A percentile compares a stretch with the other conserved stretches of the same genome.
These are phyloP conservation scores for Narcine bancroftii DNA, from an alignment of 2,113 vertebrate species.

Conservation along the genomic window DNA sequence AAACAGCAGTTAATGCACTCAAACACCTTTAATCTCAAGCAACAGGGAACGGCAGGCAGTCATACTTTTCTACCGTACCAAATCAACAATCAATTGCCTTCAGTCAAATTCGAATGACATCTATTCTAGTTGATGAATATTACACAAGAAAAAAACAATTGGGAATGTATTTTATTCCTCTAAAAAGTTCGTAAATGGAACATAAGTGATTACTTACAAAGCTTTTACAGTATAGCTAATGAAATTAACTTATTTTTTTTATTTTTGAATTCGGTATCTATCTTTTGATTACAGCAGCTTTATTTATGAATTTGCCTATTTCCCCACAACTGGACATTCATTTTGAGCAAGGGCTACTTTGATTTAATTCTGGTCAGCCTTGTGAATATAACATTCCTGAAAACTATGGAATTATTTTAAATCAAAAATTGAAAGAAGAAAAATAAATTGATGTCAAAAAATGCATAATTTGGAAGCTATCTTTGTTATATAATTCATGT, in stretches of 20 bases:
- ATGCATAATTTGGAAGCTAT: background rate
- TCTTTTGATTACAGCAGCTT: background rate
- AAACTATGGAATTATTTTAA: background rate
- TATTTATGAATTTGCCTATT: background rate
- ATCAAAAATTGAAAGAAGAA: background rate
- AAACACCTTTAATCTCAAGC: slow-evolving; percentile 65
- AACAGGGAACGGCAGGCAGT: slow-evolving; percentile 56
- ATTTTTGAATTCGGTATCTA: background rate
- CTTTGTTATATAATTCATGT: background rate
- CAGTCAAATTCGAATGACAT: slow-evolving; percentile 42
- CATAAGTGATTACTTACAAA: background rate
- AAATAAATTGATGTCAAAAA: background rate
- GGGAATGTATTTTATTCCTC: background rate
- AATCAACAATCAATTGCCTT: slow-evolving; percentile 55
- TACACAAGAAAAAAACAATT: slow-evolving; percentile 34
- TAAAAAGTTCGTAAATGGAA: background rate
- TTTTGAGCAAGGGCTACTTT: background rate
- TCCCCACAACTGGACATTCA: background rate
- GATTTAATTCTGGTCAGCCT: background rate
- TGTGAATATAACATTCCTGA: background rate
- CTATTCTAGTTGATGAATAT: slow-evolving; percentile 53
- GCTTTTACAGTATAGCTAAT: background rate
- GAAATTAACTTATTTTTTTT: background rate
- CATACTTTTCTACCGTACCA: slow-evolving; percentile 55
- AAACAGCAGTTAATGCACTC: slow-evolving; percentile 79